Percentiles rank a stretch among this genome's conserved stretches.
These are phyloP conservation scores for Cryptocephalus primarius DNA, from an alignment of 2,888 invertebrate species.

Conservation along the genomic window DNA sequence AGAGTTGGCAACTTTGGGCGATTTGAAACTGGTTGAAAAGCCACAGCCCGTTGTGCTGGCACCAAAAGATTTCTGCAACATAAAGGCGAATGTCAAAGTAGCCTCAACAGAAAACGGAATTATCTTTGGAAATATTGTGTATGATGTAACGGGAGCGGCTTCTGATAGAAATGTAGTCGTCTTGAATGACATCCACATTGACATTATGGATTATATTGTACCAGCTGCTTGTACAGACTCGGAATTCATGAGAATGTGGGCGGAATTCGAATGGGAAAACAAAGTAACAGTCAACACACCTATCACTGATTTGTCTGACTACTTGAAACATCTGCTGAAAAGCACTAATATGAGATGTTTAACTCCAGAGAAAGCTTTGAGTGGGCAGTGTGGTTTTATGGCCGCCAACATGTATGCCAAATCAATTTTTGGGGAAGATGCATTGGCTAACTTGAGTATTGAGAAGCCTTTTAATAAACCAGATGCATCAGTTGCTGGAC, in stretches of 20 bases:
- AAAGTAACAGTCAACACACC: conserved; percentile 89
- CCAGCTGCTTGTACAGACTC: conserved; percentile 89
- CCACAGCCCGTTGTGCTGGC: conserved; percentile 92
- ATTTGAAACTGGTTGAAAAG: conserved; percentile 95
- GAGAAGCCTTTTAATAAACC: conserved; percentile 86
- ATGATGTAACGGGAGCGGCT: conserved; percentile 87
- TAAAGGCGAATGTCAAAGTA: conserved; percentile 98
- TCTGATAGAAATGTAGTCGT: conserved; percentile 96
- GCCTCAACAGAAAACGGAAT: not conserved
- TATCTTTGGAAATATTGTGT: conserved; percentile 75
- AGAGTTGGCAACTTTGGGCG: conserved; percentile 95
- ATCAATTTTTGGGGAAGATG: conserved; percentile 97
- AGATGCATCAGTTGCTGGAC: conserved; percentile 85
- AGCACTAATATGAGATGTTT: conserved; percentile 99
- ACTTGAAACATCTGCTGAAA: conserved; percentile 80
- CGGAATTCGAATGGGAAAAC: conserved; percentile 99
- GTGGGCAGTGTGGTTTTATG: conserved; percentile 98
- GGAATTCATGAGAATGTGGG: conserved; percentile 99
- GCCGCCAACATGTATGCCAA: conserved; percentile 99
- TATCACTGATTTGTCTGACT: conserved; percentile 84
- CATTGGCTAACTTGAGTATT: conserved; percentile 95
- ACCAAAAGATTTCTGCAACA: conserved; percentile 94
- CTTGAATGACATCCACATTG: conserved; percentile 97
- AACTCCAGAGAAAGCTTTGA: conserved; percentile 92
- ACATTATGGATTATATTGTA: conserved; percentile 99